Percentiles rank a stretch among this genome's conserved stretches.
Evolutionary conservation across 2,797 vertebrate genomes (phyloP).

Genomic region (Enteromius treurensis): DNA sequence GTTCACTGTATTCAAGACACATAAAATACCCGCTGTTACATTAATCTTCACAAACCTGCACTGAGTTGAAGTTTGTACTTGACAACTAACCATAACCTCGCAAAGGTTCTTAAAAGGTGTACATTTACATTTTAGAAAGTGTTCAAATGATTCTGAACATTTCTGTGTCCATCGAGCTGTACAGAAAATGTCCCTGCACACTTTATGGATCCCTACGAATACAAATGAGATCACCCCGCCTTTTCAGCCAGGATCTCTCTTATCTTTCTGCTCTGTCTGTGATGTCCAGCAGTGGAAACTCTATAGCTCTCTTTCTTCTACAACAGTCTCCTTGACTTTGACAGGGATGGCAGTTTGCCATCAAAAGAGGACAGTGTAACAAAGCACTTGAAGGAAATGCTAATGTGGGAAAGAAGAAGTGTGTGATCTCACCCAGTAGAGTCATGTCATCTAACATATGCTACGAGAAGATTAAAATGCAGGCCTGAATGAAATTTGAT

Average conservation of each 20-base stretch:
- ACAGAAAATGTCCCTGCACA: not conserved
- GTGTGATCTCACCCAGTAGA: slow-evolving; percentile 8
- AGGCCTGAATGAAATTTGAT: slow-evolving; percentile 12
- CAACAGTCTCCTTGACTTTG: slow-evolving; percentile 49
- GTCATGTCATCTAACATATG: slow-evolving; percentile 29
- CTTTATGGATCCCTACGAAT: slow-evolving; percentile 8
- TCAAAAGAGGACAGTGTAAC: slow-evolving; percentile 26
- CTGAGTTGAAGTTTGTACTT: not conserved
- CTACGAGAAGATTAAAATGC: slow-evolving; percentile 16
- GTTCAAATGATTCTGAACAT: not conserved
- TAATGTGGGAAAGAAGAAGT: slow-evolving; percentile 37
- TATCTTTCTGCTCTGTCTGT: slow-evolving; percentile 23
- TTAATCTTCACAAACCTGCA: not conserved
- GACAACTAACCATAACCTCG: not conserved
- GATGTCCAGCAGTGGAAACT: slow-evolving; percentile 27
- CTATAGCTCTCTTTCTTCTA: slow-evolving; percentile 25
- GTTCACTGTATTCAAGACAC: too few relatives aligned
- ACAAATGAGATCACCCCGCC: not conserved
- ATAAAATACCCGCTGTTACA: not conserved
- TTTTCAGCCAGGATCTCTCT: slow-evolving; percentile 9
- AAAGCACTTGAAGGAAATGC: slow-evolving; percentile 38
- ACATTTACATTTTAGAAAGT: slow-evolving; percentile 16
- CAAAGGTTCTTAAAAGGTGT: not conserved
- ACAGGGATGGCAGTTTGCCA: slow-evolving; percentile 39
- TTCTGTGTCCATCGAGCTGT: not conserved